Percentiles rank a stretch among this genome's conserved stretches.
Conservation (phyloP, 2,113 vertebrate genomes). For the Passer domesticus region DNA sequence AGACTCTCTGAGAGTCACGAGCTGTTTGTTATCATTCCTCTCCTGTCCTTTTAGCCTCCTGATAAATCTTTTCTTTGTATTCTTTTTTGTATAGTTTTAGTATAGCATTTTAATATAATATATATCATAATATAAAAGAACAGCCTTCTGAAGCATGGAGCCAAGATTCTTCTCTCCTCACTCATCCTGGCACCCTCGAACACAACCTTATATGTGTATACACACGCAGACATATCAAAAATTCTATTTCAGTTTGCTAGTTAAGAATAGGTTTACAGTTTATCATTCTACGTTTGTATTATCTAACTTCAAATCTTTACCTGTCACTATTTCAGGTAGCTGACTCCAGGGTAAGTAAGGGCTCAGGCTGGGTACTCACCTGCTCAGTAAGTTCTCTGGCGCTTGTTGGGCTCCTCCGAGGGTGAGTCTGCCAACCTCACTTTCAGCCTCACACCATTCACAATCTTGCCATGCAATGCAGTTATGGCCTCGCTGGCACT, state of each 20-base stretch:
- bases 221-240: neutral
- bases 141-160: too few relatives aligned
- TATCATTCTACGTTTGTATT: neutral
- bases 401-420: conserved; percentile 91
- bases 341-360: neutral
- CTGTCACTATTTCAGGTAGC: neutral
- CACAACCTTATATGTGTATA: too few relatives aligned
- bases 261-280: neutral
- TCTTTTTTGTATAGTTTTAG: too few relatives aligned
- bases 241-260: neutral
- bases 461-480: conserved; percentile 84
- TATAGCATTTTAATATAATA: too few relatives aligned
- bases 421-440: conserved; percentile 93
- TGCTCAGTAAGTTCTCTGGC: conserved; percentile 88
- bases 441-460: conserved; percentile 94
- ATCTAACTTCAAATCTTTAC: neutral
- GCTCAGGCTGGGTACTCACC: conserved; percentile 66
- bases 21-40: too few relatives aligned
- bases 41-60: too few relatives aligned
- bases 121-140: too few relatives aligned
- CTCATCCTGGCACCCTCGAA: too few relatives aligned
- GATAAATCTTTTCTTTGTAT: too few relatives aligned
- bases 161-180: too few relatives aligned
- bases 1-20: too few relatives aligned
- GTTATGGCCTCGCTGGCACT: conserved; percentile 90